Percentiles rank a stretch among this genome's conserved stretches.
These are phyloP conservation scores for Cassiopea xamachana DNA, from an alignment of 30 jellyfish, hydroid and myxozoan species.

Conservation along the genomic window DNA sequence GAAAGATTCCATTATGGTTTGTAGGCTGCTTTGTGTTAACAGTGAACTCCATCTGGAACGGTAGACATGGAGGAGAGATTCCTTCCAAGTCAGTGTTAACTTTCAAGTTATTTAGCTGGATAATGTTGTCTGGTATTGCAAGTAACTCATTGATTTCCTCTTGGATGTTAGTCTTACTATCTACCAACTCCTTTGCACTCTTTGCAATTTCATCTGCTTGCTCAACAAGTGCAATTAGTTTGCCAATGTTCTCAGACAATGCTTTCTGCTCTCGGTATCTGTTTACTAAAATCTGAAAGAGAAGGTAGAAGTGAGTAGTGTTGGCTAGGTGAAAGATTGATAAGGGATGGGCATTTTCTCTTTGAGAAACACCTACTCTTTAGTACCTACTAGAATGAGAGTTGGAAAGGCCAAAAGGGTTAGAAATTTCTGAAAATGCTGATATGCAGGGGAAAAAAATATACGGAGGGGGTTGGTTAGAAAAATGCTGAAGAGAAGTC, in stretches of 20 bases:
- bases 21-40: background rate
- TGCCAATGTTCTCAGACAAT: slow-evolving; percentile 28
- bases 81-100: slow-evolving; percentile 6
- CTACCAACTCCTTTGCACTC: slow-evolving; percentile 1
- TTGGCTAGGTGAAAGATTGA: too few species aligned
- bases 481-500: too few species aligned
- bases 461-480: too few species aligned
- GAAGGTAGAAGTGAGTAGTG: background rate
- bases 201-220: slow-evolving; percentile 31
- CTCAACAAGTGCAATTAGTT: background rate
- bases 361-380: too few species aligned
- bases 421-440: too few species aligned
- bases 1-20: background rate
- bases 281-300: slow-evolving; percentile 24
- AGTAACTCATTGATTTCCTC: background rate
- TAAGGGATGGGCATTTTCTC: too few species aligned
- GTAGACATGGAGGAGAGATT: slow-evolving; percentile 34
- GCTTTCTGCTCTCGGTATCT: slow-evolving; percentile 21
- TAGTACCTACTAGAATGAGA: too few species aligned
- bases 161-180: background rate
- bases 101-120: background rate
- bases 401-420: too few species aligned
- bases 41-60: slow-evolving; percentile 23
- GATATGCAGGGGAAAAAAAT: too few species aligned
- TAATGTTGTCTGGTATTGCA: background rate